Evolutionary conservation across 1,140 invertebrate genomes (phyloP).

Genomic region (Asbolus verrucosus): DNA sequence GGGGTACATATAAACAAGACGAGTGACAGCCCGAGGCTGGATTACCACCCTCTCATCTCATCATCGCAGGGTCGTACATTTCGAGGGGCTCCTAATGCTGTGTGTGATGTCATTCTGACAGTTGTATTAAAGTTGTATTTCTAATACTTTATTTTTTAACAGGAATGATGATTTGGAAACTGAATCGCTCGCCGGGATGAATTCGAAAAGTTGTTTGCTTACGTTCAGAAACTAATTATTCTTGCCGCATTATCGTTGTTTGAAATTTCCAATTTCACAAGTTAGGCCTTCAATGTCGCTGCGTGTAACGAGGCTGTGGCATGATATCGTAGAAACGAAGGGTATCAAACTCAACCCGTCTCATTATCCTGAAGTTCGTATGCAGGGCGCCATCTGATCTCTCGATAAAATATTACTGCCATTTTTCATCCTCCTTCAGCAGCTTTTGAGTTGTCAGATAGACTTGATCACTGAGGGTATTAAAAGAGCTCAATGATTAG

Average conservation of each 20-base stretch:
- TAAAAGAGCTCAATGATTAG: conserved; percentile 59
- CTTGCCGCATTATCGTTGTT: conserved; percentile 28
- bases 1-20: conserved; percentile 35
- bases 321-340: conserved; percentile 52
- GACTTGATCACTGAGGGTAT: conserved; percentile 61
- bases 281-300: conserved; percentile 44
- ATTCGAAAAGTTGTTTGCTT: conserved; percentile 18
- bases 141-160: too few relatives aligned
- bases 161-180: too few relatives aligned
- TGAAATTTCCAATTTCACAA: conserved; percentile 34
- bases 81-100: too few relatives aligned
- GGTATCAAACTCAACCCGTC: conserved; percentile 62
- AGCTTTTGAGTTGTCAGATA: conserved; percentile 62
- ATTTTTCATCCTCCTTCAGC: conserved; percentile 64
- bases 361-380: conserved; percentile 64
- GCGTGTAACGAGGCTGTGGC: conserved; percentile 43
- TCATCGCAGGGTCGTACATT: conserved; percentile 46
- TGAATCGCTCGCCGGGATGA: too few relatives aligned
- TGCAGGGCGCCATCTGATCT: conserved; percentile 62
- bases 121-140: too few relatives aligned
- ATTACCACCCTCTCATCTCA: conserved; percentile 53
- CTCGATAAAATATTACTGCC: conserved; percentile 63
- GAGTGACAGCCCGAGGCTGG: conserved; percentile 34
- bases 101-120: too few relatives aligned
- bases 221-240: conserved; percentile 29